phyloP scores from a whole-genome alignment of 2,113 vertebrate species.

The Pygoscelis antarcticus region DNA sequence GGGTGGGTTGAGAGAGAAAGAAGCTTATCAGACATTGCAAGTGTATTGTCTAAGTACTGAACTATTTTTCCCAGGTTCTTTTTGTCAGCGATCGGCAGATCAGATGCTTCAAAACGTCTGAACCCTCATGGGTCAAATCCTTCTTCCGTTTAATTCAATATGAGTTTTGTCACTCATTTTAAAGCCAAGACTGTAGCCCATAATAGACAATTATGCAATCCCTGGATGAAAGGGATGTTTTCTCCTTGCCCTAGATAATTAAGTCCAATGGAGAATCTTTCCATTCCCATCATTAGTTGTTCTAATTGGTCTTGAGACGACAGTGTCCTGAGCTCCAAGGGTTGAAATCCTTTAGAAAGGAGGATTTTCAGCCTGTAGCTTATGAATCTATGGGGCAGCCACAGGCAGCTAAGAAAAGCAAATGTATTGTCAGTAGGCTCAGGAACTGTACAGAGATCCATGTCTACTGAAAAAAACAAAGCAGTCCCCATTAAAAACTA shows the following conservation, averaged over 20 bases:
- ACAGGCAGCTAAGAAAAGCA: not conserved
- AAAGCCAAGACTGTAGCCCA: conserved; percentile 10
- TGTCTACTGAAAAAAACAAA: not conserved
- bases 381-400: not conserved
- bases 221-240: conserved; percentile 47
- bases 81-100: not conserved
- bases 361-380: not conserved
- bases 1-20: too few species aligned
- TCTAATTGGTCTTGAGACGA: conserved; percentile 18
- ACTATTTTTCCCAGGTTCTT: not conserved
- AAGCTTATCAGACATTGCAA: not conserved
- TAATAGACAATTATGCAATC: conserved; percentile 22
- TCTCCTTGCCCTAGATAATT: conserved; percentile 56
- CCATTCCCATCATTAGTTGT: conserved; percentile 24
- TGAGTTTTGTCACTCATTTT: conserved; percentile 46
- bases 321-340: not conserved
- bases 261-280: conserved; percentile 34
- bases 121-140: not conserved
- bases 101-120: not conserved
- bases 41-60: not conserved
- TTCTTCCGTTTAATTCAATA: not conserved
- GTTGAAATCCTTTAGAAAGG: not conserved
- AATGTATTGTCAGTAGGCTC: not conserved
- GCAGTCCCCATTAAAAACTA: not conserved
- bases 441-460: not conserved